Base-by-base conservation (phyloP, 2,113 vertebrate species). In the Callionymus lyra region DNA sequence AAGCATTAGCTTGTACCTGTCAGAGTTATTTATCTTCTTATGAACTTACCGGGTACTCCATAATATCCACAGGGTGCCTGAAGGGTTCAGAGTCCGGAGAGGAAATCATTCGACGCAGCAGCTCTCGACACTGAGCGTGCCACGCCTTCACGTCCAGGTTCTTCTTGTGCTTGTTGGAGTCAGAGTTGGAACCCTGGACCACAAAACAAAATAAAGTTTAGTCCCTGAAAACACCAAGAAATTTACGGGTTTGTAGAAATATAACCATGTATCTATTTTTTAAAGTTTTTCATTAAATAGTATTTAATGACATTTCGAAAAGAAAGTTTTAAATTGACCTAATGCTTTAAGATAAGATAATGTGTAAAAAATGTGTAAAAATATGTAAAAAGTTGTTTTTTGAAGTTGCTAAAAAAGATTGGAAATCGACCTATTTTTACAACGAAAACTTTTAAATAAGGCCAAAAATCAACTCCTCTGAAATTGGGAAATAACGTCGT, bases 51-150 rank as follows among this genome's bases (percentile, higher is more conserved):
- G 89, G 86, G 42, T 94, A 89, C 43, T 86, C 86, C 47, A 90
- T 89, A 51, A 89, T 84, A 80, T 98, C 93, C 13, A 89, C 87
- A 0, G 92, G 87, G 59, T 90, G 92, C 19, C 91, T 87, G 70
- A 98, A 98, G 0, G 93, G 91, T 55, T 91, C 87, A 0, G 94
- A 96, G 56, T 97, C 92, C 17, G 86, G 80, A n/a, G 90, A 88
- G 54, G 84, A 82, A 19, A 89, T 85, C 81, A 98, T 92, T 19
- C 88, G 82, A 35, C 87, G 89, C 56, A 97, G 45, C 21, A 98
- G 80, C 38, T 97, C 90, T 64, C 84, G 79, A 72, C 92, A 97
- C 2, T 91, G 90, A 38, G 81, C 74, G 6, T 63, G 84, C 95
- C 95, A 98, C 6, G 81, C 83, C 50, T 79, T 85, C 10, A 80